Base-by-base conservation (phyloP, 2,888 invertebrate genomes). In the Icerya purchasi region DNA sequence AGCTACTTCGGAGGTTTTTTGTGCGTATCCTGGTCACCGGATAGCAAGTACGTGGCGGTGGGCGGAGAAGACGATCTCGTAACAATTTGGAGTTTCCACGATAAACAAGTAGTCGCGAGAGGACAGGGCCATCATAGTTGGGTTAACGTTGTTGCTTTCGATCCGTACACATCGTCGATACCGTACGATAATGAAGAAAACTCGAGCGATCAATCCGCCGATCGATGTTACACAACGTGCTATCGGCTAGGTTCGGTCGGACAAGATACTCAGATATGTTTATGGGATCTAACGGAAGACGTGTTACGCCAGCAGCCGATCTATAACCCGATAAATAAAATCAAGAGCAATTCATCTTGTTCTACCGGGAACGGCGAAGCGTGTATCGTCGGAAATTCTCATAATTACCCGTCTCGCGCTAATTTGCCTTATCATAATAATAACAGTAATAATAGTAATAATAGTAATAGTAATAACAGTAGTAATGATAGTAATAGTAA, bases 1-100 rank as follows among this genome's bases (percentile, higher is more conserved):
- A 96, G 96, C 66, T 98, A 97, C 73, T 98, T 98, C 72, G 98
- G 98, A 56, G 97, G 97, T 50, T 83, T 98, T 68, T 75, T 97
- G 53, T 97, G 97, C 73, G 93, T 96, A 2, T 88, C 92, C 69
- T 98, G 98, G 98, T 92, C 96, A 10, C 94, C 94, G 0, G 96
- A 98, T 72, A 86, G 89, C 54, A 84, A 86, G 68, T 89, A 93
- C 68, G 91, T 93, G 56, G 92, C 91, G 0, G 91, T 92, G 1
- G 98, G 98, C 0, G 98, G 98, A 2, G 98, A 98, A 73, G 98
- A 98, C 74, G 98, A 98, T 74, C 77, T 98, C 62, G 89, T 98
- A 57, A 97, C 97, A 1, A 87, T 99, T 50, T 98, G 94, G 88
- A 92, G 90, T 57, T 83, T 94, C 70, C 78, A 81, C 65, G 94